Conservation (phyloP, 2,888 invertebrate genomes). For the Gastracanthus pulcherrimus region DNA sequence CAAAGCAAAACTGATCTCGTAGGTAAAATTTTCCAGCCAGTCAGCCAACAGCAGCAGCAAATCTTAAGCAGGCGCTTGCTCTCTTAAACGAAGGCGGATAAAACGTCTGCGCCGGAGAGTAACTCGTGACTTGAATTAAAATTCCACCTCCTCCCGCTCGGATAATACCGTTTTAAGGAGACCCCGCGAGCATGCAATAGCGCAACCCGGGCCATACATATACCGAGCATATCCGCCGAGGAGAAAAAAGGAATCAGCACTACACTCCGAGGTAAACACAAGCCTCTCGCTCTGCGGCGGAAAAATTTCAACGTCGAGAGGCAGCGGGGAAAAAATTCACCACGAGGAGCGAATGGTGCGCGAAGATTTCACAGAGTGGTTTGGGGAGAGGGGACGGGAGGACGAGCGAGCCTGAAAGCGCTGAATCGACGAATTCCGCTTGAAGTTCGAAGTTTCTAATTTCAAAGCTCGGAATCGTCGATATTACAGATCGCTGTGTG, state of each 20-base stretch:
- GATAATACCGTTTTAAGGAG: constrained; percentile 44
- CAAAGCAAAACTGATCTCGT: constrained; percentile 34
- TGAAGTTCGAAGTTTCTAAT: constrained; percentile 34
- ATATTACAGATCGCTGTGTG: constrained; percentile 25
- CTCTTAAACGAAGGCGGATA: constrained; percentile 10
- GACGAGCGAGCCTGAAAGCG: too few relatives aligned
- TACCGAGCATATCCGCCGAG: neutral
- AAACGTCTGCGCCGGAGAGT: constrained; percentile 26
- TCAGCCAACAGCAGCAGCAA: neutral
- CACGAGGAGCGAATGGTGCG: neutral
- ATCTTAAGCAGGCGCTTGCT: neutral
- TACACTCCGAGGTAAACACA: constrained; percentile 19
- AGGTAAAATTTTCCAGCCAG: constrained; percentile 32
- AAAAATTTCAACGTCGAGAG: neutral
- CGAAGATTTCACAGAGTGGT: neutral
- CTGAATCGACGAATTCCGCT: constrained; percentile 33
- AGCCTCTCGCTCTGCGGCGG: neutral
- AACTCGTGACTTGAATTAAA: constrained; percentile 54
- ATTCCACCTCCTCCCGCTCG: constrained; percentile 23
- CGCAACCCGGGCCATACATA: neutral
- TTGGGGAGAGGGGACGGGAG: neutral
- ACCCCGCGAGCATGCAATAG: neutral
- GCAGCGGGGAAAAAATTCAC: neutral
- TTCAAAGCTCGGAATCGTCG: constrained; percentile 26
- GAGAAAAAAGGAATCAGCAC: constrained; percentile 9